Base-by-base conservation (phyloP, 2,113 vertebrate genomes). In the Baryphthengus martii region DNA sequence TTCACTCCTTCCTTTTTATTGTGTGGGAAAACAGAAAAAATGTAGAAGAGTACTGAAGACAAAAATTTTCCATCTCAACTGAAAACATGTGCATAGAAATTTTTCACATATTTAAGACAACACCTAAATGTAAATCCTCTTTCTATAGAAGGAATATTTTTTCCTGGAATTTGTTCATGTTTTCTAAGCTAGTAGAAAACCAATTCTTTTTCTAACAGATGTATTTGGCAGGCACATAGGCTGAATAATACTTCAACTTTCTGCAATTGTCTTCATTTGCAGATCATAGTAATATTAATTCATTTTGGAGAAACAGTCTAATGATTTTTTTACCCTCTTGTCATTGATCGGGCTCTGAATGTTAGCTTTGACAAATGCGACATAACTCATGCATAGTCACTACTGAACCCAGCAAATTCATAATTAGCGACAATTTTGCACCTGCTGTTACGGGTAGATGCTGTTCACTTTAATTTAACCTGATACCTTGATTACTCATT, bases 371-470 rank as follows among this genome's bases (percentile, higher is more conserved):
- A 97, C 95, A 89, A 97, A 96, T 45, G 67, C 66, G 15, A 94
- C 25, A 76, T 97, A 96, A 97, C 96, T 98, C 96, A 98, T 94
- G 87, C 94, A 90, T 45, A 97, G 97, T 97, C 97, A 97, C 97
- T 98, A 96, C 95, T 96, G 96, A 94, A 97, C 80, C 95, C 95
- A 96, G 93, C 78, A 93, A 97, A 98, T 95, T 94, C 96, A 74
- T 97, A 97, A 98, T 98, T 97, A 98, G 93, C 77, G 90, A 96
- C 96, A 98, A 97, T 97, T 98, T 96, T 96, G 96, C 97, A 98
- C 97, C 97, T 98, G 97, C 97, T 98, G 88, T 95, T 97, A 93
- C 1, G 42, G 87, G 91, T 94, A 90, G 96, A 97, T 93, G 93
- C 75, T 96, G 90, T 96, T 97, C 94, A 90, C 94, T 97, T 95